phyloP scores from a whole-genome alignment of 2,888 invertebrate species.

The Orthosia gothica region DNA sequence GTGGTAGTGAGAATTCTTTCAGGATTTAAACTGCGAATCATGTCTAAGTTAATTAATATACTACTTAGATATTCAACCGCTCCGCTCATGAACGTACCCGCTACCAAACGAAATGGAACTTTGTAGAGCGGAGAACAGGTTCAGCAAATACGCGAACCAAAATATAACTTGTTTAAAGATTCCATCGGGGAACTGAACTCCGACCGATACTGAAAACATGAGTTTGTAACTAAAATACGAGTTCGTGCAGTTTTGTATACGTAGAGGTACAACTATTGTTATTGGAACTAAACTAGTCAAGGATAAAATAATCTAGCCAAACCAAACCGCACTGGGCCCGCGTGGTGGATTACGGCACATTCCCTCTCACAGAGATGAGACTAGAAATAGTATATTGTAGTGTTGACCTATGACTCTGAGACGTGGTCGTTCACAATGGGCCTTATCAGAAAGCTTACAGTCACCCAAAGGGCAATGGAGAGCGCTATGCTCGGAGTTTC shows the following conservation, averaged over 20 bases:
- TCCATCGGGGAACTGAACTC: slow-evolving; percentile 40
- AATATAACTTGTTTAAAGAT: slow-evolving; percentile 64
- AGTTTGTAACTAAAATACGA: slow-evolving; percentile 23
- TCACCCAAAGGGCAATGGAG: too few relatives aligned
- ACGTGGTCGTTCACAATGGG: too few relatives aligned
- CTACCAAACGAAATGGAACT: slow-evolving; percentile 39
- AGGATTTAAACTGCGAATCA: too few relatives aligned
- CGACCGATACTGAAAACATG: slow-evolving; percentile 38
- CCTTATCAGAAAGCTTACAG: too few relatives aligned
- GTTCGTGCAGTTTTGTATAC: background rate
- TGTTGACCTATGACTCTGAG: too few relatives aligned
- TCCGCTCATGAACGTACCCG: slow-evolving; percentile 2
- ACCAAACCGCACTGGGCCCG: too few relatives aligned
- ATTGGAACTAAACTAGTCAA: background rate
- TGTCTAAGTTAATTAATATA: background rate
- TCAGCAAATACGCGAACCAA: slow-evolving; percentile 64
- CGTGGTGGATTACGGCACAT: too few relatives aligned
- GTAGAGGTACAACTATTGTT: background rate
- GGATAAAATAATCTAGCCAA: too few relatives aligned
- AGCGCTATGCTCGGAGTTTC: too few relatives aligned
- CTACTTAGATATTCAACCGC: slow-evolving; percentile 10
- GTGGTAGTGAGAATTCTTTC: too few relatives aligned
- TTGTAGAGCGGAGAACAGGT: slow-evolving; percentile 57
- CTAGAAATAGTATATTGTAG: too few relatives aligned
- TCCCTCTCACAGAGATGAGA: too few relatives aligned